Percentiles rank a stretch among this genome's conserved stretches.
Evolutionary conservation across 2,113 vertebrate species (phyloP).

Genomic region (Antechinus flavipes): DNA sequence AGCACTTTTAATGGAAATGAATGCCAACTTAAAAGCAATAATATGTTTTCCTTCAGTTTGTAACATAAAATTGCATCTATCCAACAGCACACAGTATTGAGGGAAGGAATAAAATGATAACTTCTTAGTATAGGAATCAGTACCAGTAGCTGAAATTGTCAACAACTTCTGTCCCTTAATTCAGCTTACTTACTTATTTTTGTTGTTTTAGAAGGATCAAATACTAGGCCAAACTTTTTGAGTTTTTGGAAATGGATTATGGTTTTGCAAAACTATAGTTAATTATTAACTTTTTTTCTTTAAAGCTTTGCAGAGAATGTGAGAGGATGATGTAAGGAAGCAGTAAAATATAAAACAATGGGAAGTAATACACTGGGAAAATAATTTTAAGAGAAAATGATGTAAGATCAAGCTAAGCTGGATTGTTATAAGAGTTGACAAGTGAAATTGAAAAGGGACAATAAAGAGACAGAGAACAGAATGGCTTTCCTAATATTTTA

Average conservation of each 20-base stretch:
- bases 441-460: not conserved
- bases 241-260: not conserved
- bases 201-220: not conserved
- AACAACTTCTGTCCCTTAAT: not conserved
- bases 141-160: not conserved
- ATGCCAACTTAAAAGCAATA: constrained; percentile 21
- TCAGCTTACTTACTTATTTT: not conserved
- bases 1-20: not conserved
- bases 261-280: not conserved
- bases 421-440: not conserved
- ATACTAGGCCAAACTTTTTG: not conserved
- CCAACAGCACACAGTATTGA: not conserved
- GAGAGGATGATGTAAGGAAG: not conserved
- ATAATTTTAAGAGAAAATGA: not conserved
- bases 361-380: not conserved
- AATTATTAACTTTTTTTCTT: not conserved
- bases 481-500: not conserved
- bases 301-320: not conserved
- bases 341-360: not conserved
- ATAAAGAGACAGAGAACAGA: not conserved
- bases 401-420: not conserved
- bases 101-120: not conserved
- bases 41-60: not conserved
- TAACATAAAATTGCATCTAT: not conserved
- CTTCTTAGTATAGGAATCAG: not conserved